Base-by-base conservation (phyloP, 1,140 invertebrate genomes). In the Bathynomus jamesi region DNA sequence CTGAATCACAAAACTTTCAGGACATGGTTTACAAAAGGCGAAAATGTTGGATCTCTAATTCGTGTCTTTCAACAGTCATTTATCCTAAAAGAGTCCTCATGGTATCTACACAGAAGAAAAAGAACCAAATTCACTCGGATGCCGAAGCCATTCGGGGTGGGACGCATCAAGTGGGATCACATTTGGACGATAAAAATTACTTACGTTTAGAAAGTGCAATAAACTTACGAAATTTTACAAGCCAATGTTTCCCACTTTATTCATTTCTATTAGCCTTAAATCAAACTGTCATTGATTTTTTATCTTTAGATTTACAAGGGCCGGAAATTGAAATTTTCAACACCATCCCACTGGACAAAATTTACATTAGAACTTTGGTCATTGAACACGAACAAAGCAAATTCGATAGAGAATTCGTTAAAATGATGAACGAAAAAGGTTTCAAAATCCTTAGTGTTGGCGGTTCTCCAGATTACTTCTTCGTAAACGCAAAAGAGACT, bases 251-350 rank as follows among this genome's bases (percentile, higher is more conserved):
- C 27, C 65, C 65, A 1, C 25, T 66, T 2, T 24, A 27, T n/a
- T 66, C 65, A 25, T 29, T 11, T 32, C 65, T 66, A n/a, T 25
- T 29, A 11, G 65, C 65, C 65, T 29, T 66, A 21, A 66, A 66
- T 32, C 7, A 13, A 8, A 66, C 65, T 32, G 32, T 21, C 28
- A 32, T 66, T 21, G 27, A 66, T 21, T 29, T 30, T 32, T 28
- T 66, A 21, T 30, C 28, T 2, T 28, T 66, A 3, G 65, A 66
- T 8, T 25, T 66, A 8, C 28, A 66, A 29, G 65, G 65, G 1
- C 21, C 29, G 1, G 65, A 66, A 32, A 24, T 27, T 1, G 65
- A 66, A 1, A 32, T 66, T 11, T 29, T 66, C 7, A 66, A 2
- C 7, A 24, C 7, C 4, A 27, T 66, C 29, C 65, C 65, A 1